Evolutionary conservation across 2,797 vertebrate species (phyloP).

Genomic region (Gymnodraco acuticeps): DNA sequence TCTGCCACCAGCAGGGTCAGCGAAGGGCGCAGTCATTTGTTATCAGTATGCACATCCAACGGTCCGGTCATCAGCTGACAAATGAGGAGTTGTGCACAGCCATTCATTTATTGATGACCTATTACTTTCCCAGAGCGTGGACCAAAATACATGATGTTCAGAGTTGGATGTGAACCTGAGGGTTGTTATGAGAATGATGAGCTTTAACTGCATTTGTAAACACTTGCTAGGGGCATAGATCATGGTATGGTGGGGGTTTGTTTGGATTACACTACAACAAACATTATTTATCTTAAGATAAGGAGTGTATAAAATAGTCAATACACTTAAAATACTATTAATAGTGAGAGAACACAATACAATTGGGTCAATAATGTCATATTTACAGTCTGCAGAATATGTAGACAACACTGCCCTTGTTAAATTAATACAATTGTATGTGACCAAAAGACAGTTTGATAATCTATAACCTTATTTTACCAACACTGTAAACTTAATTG

Average conservation of each 20-base stretch:
- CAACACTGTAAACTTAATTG: too few relatives aligned
- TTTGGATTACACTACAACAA: not conserved
- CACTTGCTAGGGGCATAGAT: not conserved
- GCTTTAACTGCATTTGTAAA: not conserved
- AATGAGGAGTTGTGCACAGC: conserved; percentile 69
- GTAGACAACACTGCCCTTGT: too few relatives aligned
- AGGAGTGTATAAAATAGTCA: too few relatives aligned
- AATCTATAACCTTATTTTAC: too few relatives aligned
- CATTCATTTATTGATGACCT: conserved; percentile 68
- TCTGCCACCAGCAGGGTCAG: conserved; percentile 70
- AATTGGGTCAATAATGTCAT: too few relatives aligned
- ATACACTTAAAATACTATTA: too few relatives aligned
- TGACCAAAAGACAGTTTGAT: too few relatives aligned
- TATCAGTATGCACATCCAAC: conserved; percentile 72
- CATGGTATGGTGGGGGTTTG: not conserved
- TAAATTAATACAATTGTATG: too few relatives aligned
- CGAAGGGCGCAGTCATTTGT: conserved; percentile 70
- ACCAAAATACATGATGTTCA: conserved; percentile 37
- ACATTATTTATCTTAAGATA: too few relatives aligned
- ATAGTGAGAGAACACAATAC: too few relatives aligned
- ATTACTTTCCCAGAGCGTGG: conserved; percentile 50
- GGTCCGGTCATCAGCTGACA: conserved; percentile 70
- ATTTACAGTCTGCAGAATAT: too few relatives aligned
- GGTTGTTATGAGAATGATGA: not conserved
- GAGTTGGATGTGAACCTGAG: conserved; percentile 16